Conservation (phyloP, 2,888 invertebrate species). For the Drosophila leonis region DNA sequence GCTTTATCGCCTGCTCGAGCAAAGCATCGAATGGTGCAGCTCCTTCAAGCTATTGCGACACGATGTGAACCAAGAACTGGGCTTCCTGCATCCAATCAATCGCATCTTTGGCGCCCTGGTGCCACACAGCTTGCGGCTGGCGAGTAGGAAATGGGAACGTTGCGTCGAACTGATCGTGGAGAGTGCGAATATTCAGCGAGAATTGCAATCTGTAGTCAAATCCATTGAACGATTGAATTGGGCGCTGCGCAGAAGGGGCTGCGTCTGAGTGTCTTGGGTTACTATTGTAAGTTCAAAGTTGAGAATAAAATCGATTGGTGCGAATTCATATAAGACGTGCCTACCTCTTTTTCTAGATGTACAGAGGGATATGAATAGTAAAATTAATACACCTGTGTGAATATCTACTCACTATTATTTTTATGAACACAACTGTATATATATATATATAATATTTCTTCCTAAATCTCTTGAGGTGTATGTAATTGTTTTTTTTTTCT, state of each 20-base stretch:
- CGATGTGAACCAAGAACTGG: constrained; percentile 10
- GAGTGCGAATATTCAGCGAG: constrained; percentile 42
- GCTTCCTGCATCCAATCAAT: constrained; percentile 36
- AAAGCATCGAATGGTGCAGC: constrained; percentile 15
- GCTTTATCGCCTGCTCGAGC: constrained; percentile 41
- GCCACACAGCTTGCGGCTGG: constrained; percentile 37
- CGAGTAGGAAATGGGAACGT: constrained; percentile 45
- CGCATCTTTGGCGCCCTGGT: constrained; percentile 56
- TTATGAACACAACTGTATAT: not conserved
- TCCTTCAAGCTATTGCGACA: constrained; percentile 23
- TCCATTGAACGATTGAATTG: constrained; percentile 41
- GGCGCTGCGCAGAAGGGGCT: constrained; percentile 4
- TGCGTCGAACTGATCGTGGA: constrained; percentile 51
- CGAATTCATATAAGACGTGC: constrained; percentile 15
- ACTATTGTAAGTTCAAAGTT: constrained; percentile 56
- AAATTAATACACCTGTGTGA: not conserved
- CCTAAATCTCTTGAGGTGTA: constrained; percentile 6
- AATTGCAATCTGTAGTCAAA: constrained; percentile 37
- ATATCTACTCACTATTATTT: no score
- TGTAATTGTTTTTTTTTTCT: constrained; percentile 27
- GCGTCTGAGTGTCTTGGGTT: constrained; percentile 5
- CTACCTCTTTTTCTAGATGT: not conserved
- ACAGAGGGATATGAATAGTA: not conserved
- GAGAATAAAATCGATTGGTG: constrained; percentile 30
- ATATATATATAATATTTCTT: constrained; percentile 1